These are phyloP conservation scores for Damaliscus lunatus DNA, from an alignment of 2,113 vertebrate genomes.

Conservation along the genomic window DNA sequence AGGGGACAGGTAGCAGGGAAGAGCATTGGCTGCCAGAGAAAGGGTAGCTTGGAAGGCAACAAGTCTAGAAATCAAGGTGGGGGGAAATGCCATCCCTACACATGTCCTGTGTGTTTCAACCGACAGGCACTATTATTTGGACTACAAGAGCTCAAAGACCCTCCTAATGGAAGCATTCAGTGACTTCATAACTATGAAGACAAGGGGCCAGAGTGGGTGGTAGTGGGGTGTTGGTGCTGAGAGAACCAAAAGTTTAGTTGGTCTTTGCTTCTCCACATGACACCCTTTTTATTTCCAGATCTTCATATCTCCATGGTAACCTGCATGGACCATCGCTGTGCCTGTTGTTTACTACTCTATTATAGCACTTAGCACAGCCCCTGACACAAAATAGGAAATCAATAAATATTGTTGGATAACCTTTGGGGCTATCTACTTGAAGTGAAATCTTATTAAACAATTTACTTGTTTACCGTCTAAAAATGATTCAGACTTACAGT, in stretches of 20 bases:
- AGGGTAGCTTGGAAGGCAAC: not conserved
- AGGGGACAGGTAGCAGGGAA: not conserved
- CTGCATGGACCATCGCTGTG: not conserved
- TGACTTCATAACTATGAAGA: not conserved
- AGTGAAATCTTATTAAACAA: not conserved
- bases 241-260: not conserved
- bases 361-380: not conserved
- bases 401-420: not conserved
- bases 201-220: not conserved
- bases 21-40: not conserved
- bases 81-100: not conserved
- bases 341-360: not conserved
- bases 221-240: not conserved
- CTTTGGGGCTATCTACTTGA: not conserved
- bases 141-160: not conserved
- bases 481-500: not conserved
- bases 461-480: not conserved
- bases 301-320: not conserved
- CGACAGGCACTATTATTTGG: not conserved
- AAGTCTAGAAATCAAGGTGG: not conserved
- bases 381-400: not conserved
- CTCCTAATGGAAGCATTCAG: not conserved
- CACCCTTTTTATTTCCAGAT: not conserved
- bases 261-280: not conserved
- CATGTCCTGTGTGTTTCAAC: not conserved